Evolutionary conservation across 2,888 invertebrate genomes (phyloP).

Genomic region (Cataglyphis rosenhaueri): DNA sequence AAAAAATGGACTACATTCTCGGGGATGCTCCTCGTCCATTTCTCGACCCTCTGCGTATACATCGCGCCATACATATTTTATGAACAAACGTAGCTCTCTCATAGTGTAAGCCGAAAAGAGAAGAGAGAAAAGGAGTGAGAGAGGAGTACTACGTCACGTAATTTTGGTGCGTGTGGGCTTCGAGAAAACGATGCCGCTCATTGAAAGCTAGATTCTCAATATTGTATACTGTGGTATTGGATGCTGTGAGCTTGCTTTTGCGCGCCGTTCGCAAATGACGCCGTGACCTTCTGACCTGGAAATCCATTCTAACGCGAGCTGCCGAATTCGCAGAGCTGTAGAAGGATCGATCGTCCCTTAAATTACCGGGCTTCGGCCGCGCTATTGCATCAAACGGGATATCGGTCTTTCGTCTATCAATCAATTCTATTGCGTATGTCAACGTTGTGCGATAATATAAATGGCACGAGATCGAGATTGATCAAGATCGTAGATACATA

Average conservation of each 20-base stretch:
- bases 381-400: slow-evolving; percentile 5
- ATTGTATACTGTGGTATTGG: slow-evolving; percentile 21
- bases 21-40: background rate
- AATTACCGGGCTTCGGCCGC: slow-evolving; percentile 26
- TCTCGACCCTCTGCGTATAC: background rate
- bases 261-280: slow-evolving; percentile 15
- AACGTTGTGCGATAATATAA: background rate
- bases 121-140: background rate
- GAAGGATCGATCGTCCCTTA: slow-evolving; percentile 45
- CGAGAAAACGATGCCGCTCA: slow-evolving; percentile 15
- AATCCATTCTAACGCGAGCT: slow-evolving; percentile 40
- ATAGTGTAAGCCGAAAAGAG: background rate
- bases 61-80: slow-evolving; percentile 27
- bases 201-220: slow-evolving; percentile 48
- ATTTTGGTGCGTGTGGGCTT: slow-evolving; percentile 25
- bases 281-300: slow-evolving; percentile 53
- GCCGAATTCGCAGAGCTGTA: slow-evolving; percentile 23
- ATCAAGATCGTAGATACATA: background rate
- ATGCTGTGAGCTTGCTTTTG: slow-evolving; percentile 21
- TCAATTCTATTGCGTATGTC: background rate
- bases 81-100: slow-evolving; percentile 16
- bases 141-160: background rate
- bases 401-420: background rate
- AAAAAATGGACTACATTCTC: background rate
- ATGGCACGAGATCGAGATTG: background rate